These are phyloP conservation scores for Aromia moschata DNA, from an alignment of 2,888 invertebrate species.

Conservation along the genomic window DNA sequence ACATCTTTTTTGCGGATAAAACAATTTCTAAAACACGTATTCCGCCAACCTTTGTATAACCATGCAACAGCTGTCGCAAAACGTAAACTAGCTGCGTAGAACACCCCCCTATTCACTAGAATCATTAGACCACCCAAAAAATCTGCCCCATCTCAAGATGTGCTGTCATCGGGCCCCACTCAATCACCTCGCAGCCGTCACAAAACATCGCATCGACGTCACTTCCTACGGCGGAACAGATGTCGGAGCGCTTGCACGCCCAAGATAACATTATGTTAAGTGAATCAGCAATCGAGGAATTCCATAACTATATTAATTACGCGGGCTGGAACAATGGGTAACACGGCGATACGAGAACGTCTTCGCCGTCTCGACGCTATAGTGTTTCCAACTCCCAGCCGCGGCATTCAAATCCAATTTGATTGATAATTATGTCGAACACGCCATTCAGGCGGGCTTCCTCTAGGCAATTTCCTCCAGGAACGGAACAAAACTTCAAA, in stretches of 20 bases:
- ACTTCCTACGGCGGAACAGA: neutral
- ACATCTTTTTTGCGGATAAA: too few relatives aligned
- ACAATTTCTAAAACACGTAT: too few relatives aligned
- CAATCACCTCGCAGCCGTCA: too few relatives aligned
- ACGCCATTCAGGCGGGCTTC: neutral
- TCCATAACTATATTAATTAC: conserved; percentile 22
- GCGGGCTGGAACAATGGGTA: conserved; percentile 11
- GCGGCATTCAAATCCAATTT: conserved; percentile 18
- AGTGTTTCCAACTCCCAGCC: conserved; percentile 10
- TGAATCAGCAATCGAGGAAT: conserved; percentile 17
- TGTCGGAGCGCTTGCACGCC: conserved; percentile 4
- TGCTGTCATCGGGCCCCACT: too few relatives aligned
- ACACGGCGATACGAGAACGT: conserved; percentile 4
- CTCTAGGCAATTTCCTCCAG: conserved; percentile 2
- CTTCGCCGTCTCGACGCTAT: conserved; percentile 9
- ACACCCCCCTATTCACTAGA: too few relatives aligned
- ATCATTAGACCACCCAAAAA: too few relatives aligned
- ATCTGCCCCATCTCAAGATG: too few relatives aligned
- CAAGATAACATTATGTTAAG: conserved; percentile 26
- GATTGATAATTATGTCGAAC: conserved; percentile 16
- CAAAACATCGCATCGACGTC: neutral
- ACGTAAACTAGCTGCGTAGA: too few relatives aligned
- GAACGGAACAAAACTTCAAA: conserved; percentile 9
- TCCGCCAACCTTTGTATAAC: too few relatives aligned
- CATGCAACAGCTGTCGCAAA: too few relatives aligned